Evolutionary conservation across 2,797 vertebrate genomes (phyloP), one percentile per base, ranked within the genome.

Genomic region (Atherinosoma microstoma): DNA sequence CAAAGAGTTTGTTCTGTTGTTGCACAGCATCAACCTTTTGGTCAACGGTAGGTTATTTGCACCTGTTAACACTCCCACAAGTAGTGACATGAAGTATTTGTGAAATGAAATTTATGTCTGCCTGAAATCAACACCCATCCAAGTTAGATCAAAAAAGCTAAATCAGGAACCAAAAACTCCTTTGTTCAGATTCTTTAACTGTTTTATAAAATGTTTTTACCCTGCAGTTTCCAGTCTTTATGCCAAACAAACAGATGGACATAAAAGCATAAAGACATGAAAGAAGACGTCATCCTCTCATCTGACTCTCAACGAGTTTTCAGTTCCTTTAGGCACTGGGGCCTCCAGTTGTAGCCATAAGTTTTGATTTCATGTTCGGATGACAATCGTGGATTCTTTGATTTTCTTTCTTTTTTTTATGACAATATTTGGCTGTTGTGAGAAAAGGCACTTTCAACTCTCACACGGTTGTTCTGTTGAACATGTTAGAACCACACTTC

Each of bases 321-420:
- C 12, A 76, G 15, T 67, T 72, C n/a, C 16, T 64, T 35, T 7
- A 73, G 42, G 57, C 59, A 11, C 32, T 10, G 38, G n/a, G n/a
- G 57, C 54, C 72, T 86, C 57, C 54, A 74, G 61, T 42, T 53
- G 53, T 79, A 35, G 47, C 45, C 4, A 7, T 73, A 22, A 66
- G 51, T 72, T 84, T 70, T 76, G 20, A 67, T 73, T 85, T 85
- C 34, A 73, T 76, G 76, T 81, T 86, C 76, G 71, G 47, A 83
- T 65, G 88, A 93, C 92, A 93, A 91, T 93, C 91, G 79, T 78
- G 45, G 29, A 81, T 70, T 85, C 1, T 66, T 67, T 79, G 9
- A 18, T 42, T 42, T 42, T 15, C 38, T 40, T 40, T 13, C 13
- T 42, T 42, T 72, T 64, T 70, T 42, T 70, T 80, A 65, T 75